phyloP scores from a whole-genome alignment of 1,140 invertebrate species.

The Xylocopa sonorina region DNA sequence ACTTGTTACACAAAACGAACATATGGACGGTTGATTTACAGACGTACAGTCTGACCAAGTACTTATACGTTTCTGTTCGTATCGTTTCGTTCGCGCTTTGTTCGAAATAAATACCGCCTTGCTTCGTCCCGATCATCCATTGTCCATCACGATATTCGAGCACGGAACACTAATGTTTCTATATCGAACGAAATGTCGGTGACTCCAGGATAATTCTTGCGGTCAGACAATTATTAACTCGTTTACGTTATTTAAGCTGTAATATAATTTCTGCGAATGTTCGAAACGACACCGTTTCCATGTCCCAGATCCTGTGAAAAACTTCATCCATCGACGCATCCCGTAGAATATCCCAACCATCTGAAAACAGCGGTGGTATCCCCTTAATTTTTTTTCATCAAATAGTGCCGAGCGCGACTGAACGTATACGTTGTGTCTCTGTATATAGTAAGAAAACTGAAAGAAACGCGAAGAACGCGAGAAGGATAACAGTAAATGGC shows the following conservation, averaged over 20 bases:
- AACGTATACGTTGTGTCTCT: not conserved
- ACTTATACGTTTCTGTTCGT: not conserved
- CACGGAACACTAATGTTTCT: not conserved
- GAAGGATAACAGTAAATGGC: slow-evolving; percentile 38
- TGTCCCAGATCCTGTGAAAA: no score
- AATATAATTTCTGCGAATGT: no score
- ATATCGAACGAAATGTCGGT: no score
- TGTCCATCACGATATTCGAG: not conserved
- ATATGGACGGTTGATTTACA: not conserved
- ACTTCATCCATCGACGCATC: no score
- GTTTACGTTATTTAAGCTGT: no score
- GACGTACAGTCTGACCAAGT: not conserved
- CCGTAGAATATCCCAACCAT: no score
- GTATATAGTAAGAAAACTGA: slow-evolving; percentile 11
- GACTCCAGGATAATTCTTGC: no score
- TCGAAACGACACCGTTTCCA: no score
- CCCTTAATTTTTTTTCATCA: not conserved
- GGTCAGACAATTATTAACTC: no score
- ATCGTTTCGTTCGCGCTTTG: slow-evolving; percentile 7
- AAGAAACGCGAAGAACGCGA: not conserved
- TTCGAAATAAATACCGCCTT: not conserved
- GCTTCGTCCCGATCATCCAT: not conserved
- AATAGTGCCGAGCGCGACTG: slow-evolving; percentile 17
- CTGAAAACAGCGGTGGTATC: not conserved
- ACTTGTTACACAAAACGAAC: not conserved